These are phyloP conservation scores for Eupithecia tripunctaria DNA, from an alignment of 2,888 invertebrate species.

Conservation along the genomic window DNA sequence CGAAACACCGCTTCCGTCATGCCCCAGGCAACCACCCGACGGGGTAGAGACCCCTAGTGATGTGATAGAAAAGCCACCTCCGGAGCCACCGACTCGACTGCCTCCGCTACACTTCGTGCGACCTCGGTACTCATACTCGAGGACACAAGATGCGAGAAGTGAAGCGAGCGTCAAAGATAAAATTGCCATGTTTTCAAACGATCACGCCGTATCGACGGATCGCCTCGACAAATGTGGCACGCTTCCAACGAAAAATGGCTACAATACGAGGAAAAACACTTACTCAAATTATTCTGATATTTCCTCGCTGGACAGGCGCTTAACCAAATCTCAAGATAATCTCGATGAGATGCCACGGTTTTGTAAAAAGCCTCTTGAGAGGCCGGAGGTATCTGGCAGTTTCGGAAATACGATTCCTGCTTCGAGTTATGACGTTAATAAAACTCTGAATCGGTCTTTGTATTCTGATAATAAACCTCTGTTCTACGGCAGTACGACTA, in stretches of 20 bases:
- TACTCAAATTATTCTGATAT: constrained; percentile 69
- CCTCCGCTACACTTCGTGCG: constrained; percentile 65
- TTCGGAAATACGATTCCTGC: constrained; percentile 66
- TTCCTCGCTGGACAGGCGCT: constrained; percentile 73
- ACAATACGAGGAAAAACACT: constrained; percentile 65
- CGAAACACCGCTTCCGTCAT: constrained; percentile 81
- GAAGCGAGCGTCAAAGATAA: constrained; percentile 93
- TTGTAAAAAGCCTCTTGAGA: constrained; percentile 68
- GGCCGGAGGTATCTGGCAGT: constrained; percentile 83
- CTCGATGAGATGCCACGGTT: constrained; percentile 79
- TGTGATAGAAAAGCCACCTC: constrained; percentile 84
- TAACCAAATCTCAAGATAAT: constrained; percentile 81
- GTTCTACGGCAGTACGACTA: constrained; percentile 78
- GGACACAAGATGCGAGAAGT: constrained; percentile 91
- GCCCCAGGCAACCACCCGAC: constrained; percentile 91
- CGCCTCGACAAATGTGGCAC: constrained; percentile 76
- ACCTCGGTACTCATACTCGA: constrained; percentile 74
- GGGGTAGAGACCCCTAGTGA: constrained; percentile 92
- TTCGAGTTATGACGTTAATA: constrained; percentile 53
- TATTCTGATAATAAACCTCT: constrained; percentile 68
- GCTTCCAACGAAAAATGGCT: constrained; percentile 64
- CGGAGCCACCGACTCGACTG: constrained; percentile 69
- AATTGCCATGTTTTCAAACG: constrained; percentile 93
- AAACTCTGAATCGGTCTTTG: constrained; percentile 50
- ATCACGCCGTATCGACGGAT: constrained; percentile 70